Evolutionary conservation across 2,113 vertebrate species (phyloP), one percentile per base, ranked within the genome.

Genomic region (Mirza zaza): DNA sequence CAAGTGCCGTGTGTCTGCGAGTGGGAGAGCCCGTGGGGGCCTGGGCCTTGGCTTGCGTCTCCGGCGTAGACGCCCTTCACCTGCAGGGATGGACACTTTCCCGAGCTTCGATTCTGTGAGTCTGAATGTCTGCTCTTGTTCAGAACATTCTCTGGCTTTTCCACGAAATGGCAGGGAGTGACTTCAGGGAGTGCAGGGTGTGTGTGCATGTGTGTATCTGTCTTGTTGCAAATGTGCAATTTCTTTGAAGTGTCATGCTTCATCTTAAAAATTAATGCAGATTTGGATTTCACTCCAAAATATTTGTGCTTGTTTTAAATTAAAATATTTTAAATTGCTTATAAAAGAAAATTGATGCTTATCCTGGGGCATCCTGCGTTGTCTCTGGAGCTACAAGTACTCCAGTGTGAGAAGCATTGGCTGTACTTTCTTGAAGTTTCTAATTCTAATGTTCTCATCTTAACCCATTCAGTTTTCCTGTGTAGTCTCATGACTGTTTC

Each of bases 51-150:
- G 85, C 89, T 77, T 12, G 57, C 25, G 42, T 48, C 3, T 1
- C 48, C 75, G 63, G 83, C 79, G 55, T 29, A 57, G 75, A 29
- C 34, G 5, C 50, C 39, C 27, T 42, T 92, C 70, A 52, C 87
- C 87, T 90, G 70, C 75, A 68, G 76, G 57, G 65, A 12, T 67
- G 87, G 92, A 42, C 6, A 75, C n/a, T 65, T 91, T 75, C 95
- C 90, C 90, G 87, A 57, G 82, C 84, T 48, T 57, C 25, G 39
- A 52, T 21, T 79, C 81, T 87, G 34, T 52, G 48, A 27, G 65
- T 81, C 68, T 96, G 94, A 87, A 42, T 87, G 75, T 92, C 84
- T 80, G 79, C 45, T 65, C 50, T 45, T 87, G 75, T 96, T 93
- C 70, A 32, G 36, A 87, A 73, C 70, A 59, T 55, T 77, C 39